Evolutionary conservation across 2,113 vertebrate genomes (phyloP).

Genomic region (Cyanocitta stelleri): DNA sequence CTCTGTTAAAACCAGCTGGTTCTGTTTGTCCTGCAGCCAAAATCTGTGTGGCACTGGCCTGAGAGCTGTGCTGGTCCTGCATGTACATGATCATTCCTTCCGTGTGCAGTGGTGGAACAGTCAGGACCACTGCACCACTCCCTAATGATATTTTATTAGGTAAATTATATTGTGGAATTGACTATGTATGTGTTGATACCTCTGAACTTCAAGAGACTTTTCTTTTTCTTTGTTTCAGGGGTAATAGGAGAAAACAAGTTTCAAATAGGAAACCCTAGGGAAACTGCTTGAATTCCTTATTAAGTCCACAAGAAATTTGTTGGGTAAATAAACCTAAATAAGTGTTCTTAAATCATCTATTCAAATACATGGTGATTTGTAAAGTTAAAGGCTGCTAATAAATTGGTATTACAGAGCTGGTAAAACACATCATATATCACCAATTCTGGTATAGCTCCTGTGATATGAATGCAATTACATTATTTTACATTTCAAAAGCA

Average conservation of each 20-base stretch:
- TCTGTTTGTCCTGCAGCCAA: neutral
- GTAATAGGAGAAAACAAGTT: neutral
- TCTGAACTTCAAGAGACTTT: neutral
- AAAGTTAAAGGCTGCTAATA: slow-evolving; percentile 13
- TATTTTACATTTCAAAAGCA: neutral
- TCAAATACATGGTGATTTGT: neutral
- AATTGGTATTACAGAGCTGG: neutral
- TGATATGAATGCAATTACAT: neutral
- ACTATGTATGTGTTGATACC: neutral
- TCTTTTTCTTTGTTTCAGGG: neutral
- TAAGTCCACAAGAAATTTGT: neutral
- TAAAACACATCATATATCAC: neutral
- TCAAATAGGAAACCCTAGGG: neutral
- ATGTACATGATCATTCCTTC: fast-evolving
- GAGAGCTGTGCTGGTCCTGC: neutral
- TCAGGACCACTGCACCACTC: neutral
- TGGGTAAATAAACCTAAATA: neutral
- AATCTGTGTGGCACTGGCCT: neutral
- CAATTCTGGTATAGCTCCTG: neutral
- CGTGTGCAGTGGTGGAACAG: neutral
- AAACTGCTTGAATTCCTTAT: neutral
- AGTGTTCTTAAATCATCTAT: neutral
- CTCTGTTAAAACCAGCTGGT: neutral
- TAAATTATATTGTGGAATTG: neutral
- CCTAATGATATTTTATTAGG: neutral